Evolutionary conservation across 2,797 vertebrate genomes (phyloP).

Genomic region (Avahi laniger): DNA sequence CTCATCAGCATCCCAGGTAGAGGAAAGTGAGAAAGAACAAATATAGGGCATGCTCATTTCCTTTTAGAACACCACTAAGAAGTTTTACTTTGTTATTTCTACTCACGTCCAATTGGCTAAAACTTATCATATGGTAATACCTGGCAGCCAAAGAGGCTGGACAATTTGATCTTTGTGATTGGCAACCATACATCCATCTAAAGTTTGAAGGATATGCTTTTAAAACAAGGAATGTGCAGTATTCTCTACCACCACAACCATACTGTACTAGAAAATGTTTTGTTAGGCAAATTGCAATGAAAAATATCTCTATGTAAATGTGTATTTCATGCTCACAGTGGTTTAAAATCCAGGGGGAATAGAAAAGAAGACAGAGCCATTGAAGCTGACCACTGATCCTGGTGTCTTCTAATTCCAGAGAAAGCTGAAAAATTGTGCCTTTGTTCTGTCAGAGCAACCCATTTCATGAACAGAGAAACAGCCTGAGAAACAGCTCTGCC

Average conservation of each 20-base stretch:
- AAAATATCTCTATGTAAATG: not conserved
- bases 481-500: not conserved
- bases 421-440: not conserved
- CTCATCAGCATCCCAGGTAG: not conserved
- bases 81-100: not conserved
- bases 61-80: not conserved
- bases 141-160: not conserved
- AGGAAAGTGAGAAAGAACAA: not conserved
- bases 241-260: not conserved
- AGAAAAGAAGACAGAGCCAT: not conserved
- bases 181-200: not conserved
- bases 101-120: not conserved
- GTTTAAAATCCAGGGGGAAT: conserved; percentile 16
- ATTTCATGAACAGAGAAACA: not conserved
- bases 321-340: not conserved
- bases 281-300: not conserved
- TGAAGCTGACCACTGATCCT: not conserved
- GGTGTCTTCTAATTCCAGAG: not conserved
- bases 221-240: not conserved
- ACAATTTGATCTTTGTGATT: not conserved
- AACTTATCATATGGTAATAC: not conserved
- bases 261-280: not conserved
- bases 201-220: not conserved
- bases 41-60: not conserved
- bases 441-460: not conserved